A percentile compares a stretch with the other conserved stretches of the same genome.
Evolutionary conservation across 1,140 invertebrate genomes (phyloP).

Genomic region (Aphidius ervi): DNA sequence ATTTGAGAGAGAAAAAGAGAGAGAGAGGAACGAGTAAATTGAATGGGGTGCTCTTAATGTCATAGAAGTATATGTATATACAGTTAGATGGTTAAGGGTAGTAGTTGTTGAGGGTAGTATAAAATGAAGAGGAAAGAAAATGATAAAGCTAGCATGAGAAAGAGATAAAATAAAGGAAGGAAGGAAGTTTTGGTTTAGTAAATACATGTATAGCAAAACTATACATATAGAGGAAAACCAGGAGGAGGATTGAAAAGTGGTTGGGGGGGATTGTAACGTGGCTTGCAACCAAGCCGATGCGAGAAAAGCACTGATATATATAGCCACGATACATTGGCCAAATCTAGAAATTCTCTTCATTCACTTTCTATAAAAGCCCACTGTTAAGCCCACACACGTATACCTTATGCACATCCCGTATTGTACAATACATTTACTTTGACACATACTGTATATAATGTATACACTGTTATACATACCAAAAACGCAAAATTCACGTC

Average conservation of each 20-base stretch:
- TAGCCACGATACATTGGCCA: slow-evolving; percentile 7
- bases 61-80: not conserved
- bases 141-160: too few species aligned
- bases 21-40: not conserved
- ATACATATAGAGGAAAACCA: not conserved
- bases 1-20: slow-evolving; percentile 4
- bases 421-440: slow-evolving; percentile 6
- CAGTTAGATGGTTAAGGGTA: not conserved
- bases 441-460: too few species aligned
- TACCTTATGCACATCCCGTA: slow-evolving; percentile 20
- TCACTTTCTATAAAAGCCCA: too few species aligned
- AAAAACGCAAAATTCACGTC: too few species aligned
- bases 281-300: too few species aligned
- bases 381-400: slow-evolving; percentile 9
- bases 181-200: too few species aligned
- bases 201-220: too few species aligned
- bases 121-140: too few species aligned
- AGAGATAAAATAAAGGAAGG: too few species aligned
- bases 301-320: too few species aligned
- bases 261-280: too few species aligned
- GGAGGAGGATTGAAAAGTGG: slow-evolving; percentile 4
- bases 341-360: not conserved
- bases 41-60: slow-evolving; percentile 10
- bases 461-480: too few species aligned
- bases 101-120: not conserved